Percentiles rank a stretch among this genome's conserved stretches.
Evolutionary conservation across 2,797 vertebrate species (phyloP).

Genomic region (Phalanger gymnotis): DNA sequence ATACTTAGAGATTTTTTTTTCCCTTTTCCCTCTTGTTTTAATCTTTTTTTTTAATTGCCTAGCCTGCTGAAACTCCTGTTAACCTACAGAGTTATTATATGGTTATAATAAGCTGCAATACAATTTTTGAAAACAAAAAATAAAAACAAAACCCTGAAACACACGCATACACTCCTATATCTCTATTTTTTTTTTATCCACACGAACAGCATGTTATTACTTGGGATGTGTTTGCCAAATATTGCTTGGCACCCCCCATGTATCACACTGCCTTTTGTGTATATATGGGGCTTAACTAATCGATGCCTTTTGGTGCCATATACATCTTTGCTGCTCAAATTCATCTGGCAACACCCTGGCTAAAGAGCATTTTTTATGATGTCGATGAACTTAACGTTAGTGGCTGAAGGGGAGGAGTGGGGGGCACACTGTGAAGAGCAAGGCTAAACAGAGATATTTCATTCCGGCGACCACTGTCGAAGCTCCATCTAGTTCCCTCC

Average conservation of each 20-base stretch:
- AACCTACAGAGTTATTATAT: slow-evolving; percentile 39
- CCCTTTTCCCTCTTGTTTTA: not conserved
- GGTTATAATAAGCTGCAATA: slow-evolving; percentile 53
- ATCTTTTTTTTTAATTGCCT: not conserved
- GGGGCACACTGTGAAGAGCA: no score
- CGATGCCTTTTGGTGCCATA: not conserved
- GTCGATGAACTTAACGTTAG: slow-evolving; percentile 25
- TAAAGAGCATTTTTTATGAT: slow-evolving; percentile 56
- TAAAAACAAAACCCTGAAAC: not conserved
- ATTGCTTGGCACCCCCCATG: slow-evolving; percentile 16
- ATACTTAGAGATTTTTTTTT: not conserved
- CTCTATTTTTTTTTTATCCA: slow-evolving; percentile 26
- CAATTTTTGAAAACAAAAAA: not conserved
- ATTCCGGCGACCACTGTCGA: not conserved
- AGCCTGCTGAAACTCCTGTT: slow-evolving; percentile 13
- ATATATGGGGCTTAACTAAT: slow-evolving; percentile 39
- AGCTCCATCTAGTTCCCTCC: not conserved
- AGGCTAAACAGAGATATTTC: slow-evolving; percentile 34
- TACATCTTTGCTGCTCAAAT: slow-evolving; percentile 55
- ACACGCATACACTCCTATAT: not conserved
- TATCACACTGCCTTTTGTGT: slow-evolving; percentile 40
- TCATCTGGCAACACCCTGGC: slow-evolving; percentile 55
- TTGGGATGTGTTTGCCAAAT: not conserved
- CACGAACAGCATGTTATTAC: not conserved
- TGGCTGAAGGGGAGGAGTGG: not conserved